These are phyloP conservation scores for Poeciliopsis prolifica DNA, from an alignment of 2,113 vertebrate species.

Conservation along the genomic window DNA sequence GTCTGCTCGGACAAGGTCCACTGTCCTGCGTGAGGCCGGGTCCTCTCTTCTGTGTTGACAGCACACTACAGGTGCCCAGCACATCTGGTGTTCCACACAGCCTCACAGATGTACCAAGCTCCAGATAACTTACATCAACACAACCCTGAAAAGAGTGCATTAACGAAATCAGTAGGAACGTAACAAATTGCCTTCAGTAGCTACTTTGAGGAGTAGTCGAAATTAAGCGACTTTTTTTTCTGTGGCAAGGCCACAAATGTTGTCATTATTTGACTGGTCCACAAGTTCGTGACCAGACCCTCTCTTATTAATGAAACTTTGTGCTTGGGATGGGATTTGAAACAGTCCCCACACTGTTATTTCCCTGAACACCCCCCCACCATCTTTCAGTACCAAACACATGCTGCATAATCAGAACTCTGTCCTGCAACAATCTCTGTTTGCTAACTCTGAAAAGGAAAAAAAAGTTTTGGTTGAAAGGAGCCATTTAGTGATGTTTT, in stretches of 20 bases:
- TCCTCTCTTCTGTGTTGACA: slow-evolving; percentile 58
- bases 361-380: slow-evolving; percentile 46
- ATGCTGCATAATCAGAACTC: slow-evolving; percentile 72
- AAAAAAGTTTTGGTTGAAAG: slow-evolving; percentile 69
- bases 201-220: slow-evolving; percentile 54
- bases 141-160: slow-evolving; percentile 31
- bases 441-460: slow-evolving; percentile 62
- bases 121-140: slow-evolving; percentile 44
- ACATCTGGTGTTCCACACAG: slow-evolving; percentile 65
- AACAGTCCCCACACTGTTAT: slow-evolving; percentile 77
- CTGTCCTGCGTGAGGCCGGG: slow-evolving; percentile 59
- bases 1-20: slow-evolving; percentile 64
- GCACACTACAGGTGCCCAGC: slow-evolving; percentile 71
- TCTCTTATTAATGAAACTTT: slow-evolving; percentile 70
- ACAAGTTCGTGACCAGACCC: slow-evolving; percentile 68
- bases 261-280: slow-evolving; percentile 72
- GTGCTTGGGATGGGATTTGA: slow-evolving; percentile 54
- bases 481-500: slow-evolving; percentile 63
- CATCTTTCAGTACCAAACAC: slow-evolving; percentile 73
- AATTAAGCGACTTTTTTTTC: slow-evolving; percentile 43
- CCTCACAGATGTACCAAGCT: slow-evolving; percentile 47
- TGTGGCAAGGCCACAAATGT: slow-evolving; percentile 45
- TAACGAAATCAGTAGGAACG: slow-evolving; percentile 36
- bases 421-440: slow-evolving; percentile 67
- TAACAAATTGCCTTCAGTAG: slow-evolving; percentile 50